Evolutionary conservation across 2,888 invertebrate genomes (phyloP).

Genomic region (Philaethria dido): DNA sequence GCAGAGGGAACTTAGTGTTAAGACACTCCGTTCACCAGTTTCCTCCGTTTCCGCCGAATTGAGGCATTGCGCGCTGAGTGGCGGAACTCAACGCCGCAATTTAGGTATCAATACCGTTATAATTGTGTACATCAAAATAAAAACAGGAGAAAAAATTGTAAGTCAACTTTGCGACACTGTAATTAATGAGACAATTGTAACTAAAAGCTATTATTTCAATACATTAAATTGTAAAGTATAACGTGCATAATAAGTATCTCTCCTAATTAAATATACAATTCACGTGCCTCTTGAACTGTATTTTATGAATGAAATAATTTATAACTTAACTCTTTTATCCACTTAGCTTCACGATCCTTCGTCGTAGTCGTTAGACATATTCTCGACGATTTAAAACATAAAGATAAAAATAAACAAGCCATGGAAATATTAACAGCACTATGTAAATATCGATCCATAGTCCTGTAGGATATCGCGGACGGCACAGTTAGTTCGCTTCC

Average conservation of each 20-base stretch:
- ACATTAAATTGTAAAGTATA: background rate
- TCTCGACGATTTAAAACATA: conserved; percentile 46
- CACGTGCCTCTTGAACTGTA: background rate
- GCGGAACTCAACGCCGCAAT: no score
- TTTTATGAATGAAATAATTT: conserved; percentile 20
- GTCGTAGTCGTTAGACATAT: conserved; percentile 33
- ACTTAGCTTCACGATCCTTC: conserved; percentile 40
- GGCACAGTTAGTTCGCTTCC: conserved; percentile 71
- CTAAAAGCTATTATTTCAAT: background rate
- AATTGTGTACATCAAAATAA: no score
- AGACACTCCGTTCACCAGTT: no score
- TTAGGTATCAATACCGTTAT: no score
- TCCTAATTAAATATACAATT: background rate
- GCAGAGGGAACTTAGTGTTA: no score
- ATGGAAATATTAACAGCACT: conserved; percentile 75
- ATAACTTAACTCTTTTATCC: conserved; percentile 26
- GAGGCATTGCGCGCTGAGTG: no score
- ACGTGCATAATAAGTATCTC: background rate
- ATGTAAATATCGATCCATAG: conserved; percentile 82
- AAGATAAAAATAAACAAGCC: conserved; percentile 54
- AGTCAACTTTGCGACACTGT: background rate
- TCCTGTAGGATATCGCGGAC: conserved; percentile 76
- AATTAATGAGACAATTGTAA: background rate
- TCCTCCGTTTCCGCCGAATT: no score
- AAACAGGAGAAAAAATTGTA: background rate